These are phyloP conservation scores for Synanthedon vespiformis DNA, from an alignment of 2,888 invertebrate species.

Conservation along the genomic window DNA sequence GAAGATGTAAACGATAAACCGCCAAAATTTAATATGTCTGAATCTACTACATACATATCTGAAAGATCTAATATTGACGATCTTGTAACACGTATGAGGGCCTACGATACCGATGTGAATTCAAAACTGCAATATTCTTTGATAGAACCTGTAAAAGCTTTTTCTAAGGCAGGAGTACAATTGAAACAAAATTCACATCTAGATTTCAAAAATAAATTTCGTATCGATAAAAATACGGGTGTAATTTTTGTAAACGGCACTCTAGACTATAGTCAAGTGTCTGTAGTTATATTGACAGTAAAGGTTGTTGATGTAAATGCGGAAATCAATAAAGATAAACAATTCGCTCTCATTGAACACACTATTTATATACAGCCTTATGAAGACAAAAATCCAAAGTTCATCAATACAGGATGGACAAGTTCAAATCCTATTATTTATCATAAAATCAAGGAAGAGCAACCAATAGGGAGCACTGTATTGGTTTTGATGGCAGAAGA, in stretches of 20 bases:
- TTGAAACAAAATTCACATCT: constrained; percentile 72
- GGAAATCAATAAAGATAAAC: constrained; percentile 72
- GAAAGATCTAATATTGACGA: constrained; percentile 75
- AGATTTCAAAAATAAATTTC: constrained; percentile 76
- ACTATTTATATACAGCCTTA: constrained; percentile 84
- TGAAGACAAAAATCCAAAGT: constrained; percentile 81
- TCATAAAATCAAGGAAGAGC: constrained; percentile 79
- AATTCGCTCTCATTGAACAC: constrained; percentile 76
- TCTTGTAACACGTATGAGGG: constrained; percentile 73
- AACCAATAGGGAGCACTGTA: constrained; percentile 79
- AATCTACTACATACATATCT: constrained; percentile 77
- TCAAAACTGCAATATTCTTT: constrained; percentile 77
- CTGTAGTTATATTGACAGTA: constrained; percentile 79
- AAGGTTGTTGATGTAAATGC: constrained; percentile 80
- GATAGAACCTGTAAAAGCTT: constrained; percentile 75
- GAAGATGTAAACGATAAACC: constrained; percentile 86
- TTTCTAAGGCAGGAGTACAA: constrained; percentile 80
- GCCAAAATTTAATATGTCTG: constrained; percentile 77
- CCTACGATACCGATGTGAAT: constrained; percentile 78
- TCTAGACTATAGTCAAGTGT: constrained; percentile 79
- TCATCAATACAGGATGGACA: constrained; percentile 79
- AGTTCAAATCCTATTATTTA: constrained; percentile 76
- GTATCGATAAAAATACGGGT: constrained; percentile 77
- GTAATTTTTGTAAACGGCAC: constrained; percentile 76
- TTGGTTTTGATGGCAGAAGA: constrained; percentile 78